Percentiles rank a stretch among this genome's conserved stretches.
Evolutionary conservation across 2,888 invertebrate genomes (phyloP).

Genomic region (Diplolepis rosae): DNA sequence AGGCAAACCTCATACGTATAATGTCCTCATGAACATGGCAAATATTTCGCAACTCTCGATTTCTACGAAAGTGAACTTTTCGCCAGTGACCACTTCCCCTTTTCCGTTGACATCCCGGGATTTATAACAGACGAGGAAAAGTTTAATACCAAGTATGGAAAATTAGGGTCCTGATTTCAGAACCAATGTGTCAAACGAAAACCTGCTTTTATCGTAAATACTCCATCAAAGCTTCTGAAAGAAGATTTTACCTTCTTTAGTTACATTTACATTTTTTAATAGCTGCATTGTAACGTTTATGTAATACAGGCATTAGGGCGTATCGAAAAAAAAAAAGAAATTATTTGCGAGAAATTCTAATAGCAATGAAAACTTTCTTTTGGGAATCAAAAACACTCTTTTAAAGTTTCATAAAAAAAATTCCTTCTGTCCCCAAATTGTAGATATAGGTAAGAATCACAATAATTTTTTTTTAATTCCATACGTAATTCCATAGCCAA

Average conservation of each 20-base stretch:
- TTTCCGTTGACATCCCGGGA: slow-evolving; percentile 3
- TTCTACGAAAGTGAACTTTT: slow-evolving; percentile 48
- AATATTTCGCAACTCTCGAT: slow-evolving; percentile 44
- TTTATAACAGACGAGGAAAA: slow-evolving; percentile 12
- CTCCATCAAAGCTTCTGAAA: background rate
- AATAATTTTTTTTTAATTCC: no score
- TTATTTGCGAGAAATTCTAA: no score
- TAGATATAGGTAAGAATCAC: no score
- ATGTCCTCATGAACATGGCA: slow-evolving; percentile 38
- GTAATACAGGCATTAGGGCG: no score
- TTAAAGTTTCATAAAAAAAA: no score
- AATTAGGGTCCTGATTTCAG: background rate
- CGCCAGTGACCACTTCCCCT: slow-evolving; percentile 5
- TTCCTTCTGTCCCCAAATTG: no score
- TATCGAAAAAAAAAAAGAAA: no score
- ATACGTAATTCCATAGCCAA: no score
- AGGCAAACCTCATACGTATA: slow-evolving; percentile 46
- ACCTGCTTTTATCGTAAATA: background rate
- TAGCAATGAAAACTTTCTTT: no score
- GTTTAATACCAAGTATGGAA: slow-evolving; percentile 6
- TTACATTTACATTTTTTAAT: no score
- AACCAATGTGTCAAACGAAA: background rate
- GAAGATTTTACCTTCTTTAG: slow-evolving; percentile 27
- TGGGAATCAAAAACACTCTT: no score
- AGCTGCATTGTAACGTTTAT: no score